Conservation (phyloP, 2,888 invertebrate species). For the Scaptomyza flava region DNA sequence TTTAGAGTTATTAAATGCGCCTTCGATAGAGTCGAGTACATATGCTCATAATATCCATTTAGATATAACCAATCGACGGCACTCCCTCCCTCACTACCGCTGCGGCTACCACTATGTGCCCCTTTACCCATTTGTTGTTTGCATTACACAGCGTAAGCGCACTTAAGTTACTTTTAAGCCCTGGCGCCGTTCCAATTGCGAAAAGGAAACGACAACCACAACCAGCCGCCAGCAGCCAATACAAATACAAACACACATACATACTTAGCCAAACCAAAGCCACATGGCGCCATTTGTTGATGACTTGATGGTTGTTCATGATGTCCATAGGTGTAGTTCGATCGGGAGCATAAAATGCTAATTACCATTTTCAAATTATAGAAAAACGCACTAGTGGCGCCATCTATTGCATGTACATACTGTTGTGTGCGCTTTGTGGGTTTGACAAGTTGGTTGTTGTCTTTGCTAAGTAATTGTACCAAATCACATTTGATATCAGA, state of each 20-base stretch:
- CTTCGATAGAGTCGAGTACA: conserved; percentile 33
- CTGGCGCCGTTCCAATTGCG: conserved; percentile 81
- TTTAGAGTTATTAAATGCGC: conserved; percentile 60
- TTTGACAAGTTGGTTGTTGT: conserved; percentile 33
- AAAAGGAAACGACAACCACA: conserved; percentile 52
- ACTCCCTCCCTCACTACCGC: conserved; percentile 8
- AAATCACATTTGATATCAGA: background rate
- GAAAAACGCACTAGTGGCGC: conserved; percentile 34
- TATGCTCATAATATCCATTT: conserved; percentile 78
- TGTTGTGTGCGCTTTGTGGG: conserved; percentile 15
- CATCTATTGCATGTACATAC: conserved; percentile 33
- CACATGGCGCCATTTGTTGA: conserved; percentile 60
- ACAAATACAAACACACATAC: conserved; percentile 16
- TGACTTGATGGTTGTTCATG: conserved; percentile 47
- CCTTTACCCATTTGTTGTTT: conserved; percentile 35
- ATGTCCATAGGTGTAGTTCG: conserved; percentile 21
- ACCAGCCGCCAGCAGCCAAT: conserved; percentile 17
- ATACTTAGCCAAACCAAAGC: conserved; percentile 24
- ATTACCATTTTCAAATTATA: conserved; percentile 8
- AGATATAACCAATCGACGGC: conserved; percentile 68
- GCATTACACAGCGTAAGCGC: conserved; percentile 75
- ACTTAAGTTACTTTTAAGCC: conserved; percentile 76
- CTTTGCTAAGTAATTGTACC: conserved; percentile 18
- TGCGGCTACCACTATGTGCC: background rate
- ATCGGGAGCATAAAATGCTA: conserved; percentile 7